phyloP scores from a whole-genome alignment of 2,888 invertebrate genomes.

The Plemyria rubiginata region DNA sequence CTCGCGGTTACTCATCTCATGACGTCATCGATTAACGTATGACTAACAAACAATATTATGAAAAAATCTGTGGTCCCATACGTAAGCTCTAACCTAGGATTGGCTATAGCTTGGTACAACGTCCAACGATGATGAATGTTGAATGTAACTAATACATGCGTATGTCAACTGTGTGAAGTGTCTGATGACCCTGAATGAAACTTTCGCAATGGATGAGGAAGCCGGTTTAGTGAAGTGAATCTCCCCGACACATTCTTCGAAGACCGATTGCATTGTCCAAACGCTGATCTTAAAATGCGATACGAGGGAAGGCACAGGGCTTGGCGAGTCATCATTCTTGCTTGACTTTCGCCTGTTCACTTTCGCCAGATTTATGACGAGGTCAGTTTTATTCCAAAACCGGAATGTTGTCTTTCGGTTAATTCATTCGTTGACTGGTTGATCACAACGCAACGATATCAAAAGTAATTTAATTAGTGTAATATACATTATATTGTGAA shows the following conservation, averaged over 20 bases:
- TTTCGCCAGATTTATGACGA: constrained; percentile 44
- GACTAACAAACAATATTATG: constrained; percentile 65
- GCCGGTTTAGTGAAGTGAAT: constrained; percentile 45
- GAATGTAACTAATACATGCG: no score
- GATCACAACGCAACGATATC: constrained; percentile 10
- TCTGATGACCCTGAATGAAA: constrained; percentile 43
- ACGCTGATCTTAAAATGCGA: constrained; percentile 41
- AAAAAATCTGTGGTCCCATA: constrained; percentile 32
- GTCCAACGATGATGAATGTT: neutral
- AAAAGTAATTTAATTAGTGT: constrained; percentile 6
- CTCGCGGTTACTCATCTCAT: constrained; percentile 71
- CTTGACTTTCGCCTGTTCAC: constrained; percentile 50
- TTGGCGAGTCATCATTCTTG: constrained; percentile 53
- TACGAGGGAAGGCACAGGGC: constrained; percentile 39
- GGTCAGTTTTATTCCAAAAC: constrained; percentile 40
- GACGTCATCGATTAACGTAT: constrained; percentile 77
- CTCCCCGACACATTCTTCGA: constrained; percentile 39
- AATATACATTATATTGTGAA: neutral
- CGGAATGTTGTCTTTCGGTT: constrained; percentile 25
- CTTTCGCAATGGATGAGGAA: constrained; percentile 48
- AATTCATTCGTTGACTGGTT: constrained; percentile 13
- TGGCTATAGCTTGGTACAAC: neutral
- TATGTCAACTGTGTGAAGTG: neutral
- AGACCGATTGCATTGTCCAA: constrained; percentile 38
- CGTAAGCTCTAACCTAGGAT: constrained; percentile 8